These are phyloP conservation scores for Oreotrochilus melanogaster DNA, from an alignment of 2,113 vertebrate genomes.

Conservation along the genomic window DNA sequence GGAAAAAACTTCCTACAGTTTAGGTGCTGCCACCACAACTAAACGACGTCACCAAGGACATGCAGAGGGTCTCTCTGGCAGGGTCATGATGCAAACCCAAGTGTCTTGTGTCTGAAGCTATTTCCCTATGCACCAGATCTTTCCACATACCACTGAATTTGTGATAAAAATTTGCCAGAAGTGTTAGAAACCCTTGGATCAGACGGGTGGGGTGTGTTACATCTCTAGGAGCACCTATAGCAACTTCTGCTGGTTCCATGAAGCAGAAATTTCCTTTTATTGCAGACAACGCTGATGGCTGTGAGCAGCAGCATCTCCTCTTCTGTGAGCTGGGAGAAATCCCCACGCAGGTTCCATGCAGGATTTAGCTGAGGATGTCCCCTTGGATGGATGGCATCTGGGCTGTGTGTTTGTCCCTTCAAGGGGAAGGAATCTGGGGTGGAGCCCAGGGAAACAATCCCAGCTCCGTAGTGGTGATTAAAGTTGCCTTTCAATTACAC, in stretches of 20 bases:
- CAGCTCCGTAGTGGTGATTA: not conserved
- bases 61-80: not conserved
- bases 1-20: not conserved
- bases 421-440: conserved; percentile 25
- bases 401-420: not conserved
- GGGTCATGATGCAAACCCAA: not conserved
- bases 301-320: not conserved
- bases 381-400: accelerated
- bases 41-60: accelerated
- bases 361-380: not conserved
- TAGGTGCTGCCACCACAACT: not conserved
- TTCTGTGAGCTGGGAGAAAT: accelerated
- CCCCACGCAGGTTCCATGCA: accelerated
- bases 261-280: not conserved
- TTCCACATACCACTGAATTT: not conserved
- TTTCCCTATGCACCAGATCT: not conserved
- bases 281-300: not conserved
- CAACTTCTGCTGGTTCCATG: not conserved
- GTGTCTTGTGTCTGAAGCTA: not conserved
- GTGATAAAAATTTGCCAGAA: not conserved
- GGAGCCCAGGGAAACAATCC: conserved; percentile 30
- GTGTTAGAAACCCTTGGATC: not conserved
- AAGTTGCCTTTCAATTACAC: conserved; percentile 20
- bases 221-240: not conserved
- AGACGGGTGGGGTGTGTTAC: not conserved